Evolutionary conservation across 2,797 vertebrate genomes (phyloP), one percentile per base, ranked within the genome.

Genomic region (Otolemur crassicaudatus): DNA sequence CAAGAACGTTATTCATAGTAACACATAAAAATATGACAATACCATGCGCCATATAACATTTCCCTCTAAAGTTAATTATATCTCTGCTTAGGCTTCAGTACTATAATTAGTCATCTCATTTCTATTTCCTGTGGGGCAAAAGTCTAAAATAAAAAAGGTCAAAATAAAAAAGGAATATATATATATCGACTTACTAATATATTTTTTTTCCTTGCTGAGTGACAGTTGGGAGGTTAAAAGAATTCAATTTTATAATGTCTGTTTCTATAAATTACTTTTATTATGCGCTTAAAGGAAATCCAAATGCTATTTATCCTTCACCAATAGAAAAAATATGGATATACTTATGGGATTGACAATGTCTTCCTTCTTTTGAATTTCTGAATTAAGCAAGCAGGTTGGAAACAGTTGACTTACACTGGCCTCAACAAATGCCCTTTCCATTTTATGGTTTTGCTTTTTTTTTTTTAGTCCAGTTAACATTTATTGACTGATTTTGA

Each of bases 81-180:
- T 60, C 17, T 84, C 3, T 92, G n/a, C 31, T 80, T 67, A 19
- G 72, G 82, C 8, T 94, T 91, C 11, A 88, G 0, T 79, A 49
- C 23, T 87, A 61, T 16, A 80, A 92, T 56, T 76, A n/a, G 25
- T 40, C 25, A 43, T 34, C 70, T 86, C 29, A 27, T 88, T 92
- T 70, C 77, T 90, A 40, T 49, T 88, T 31, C 40, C 43, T n/a
- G 0, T 76, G 49, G 31, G 90, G 20, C 22, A 61, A 37, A 91
- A 94, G 16, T 84, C 61, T 75, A 40, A 96, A 87, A 92, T 67
- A 34, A 65, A 94, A 83, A 86, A 46, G 31, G 46, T 89, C 69
- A 88, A 89, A 65, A 87, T 69, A 86, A 56, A 61, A 91, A 87
- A 80, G 23, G 13, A 72, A 73, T 40, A 2, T 7, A 22, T 49